These are phyloP conservation scores for Drosophila falleni DNA, from an alignment of 2,888 invertebrate species.

Conservation along the genomic window DNA sequence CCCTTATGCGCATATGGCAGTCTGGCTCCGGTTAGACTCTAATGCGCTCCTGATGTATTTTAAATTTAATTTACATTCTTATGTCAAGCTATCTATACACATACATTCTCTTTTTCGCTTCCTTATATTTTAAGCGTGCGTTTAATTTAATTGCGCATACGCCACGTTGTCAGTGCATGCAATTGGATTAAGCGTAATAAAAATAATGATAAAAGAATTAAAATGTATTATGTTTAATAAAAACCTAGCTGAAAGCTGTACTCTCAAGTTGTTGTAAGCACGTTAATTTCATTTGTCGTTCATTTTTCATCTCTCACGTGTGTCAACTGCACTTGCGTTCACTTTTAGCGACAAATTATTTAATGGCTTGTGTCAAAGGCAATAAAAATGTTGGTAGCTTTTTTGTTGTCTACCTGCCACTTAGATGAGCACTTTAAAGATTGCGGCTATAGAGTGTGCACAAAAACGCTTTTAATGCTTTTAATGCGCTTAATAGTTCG, in stretches of 20 bases:
- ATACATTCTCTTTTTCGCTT: constrained; percentile 1
- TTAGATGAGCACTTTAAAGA: constrained; percentile 35
- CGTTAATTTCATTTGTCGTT: constrained; percentile 70
- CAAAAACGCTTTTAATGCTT: constrained; percentile 43
- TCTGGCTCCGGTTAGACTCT: constrained; percentile 22
- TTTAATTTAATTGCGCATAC: constrained; percentile 65
- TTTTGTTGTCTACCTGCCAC: constrained; percentile 33
- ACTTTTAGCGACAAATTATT: constrained; percentile 58
- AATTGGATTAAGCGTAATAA: constrained; percentile 59
- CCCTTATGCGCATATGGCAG: background rate
- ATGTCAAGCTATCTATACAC: constrained; percentile 21
- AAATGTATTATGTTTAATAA: constrained; percentile 19
- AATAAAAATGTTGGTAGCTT: constrained; percentile 70
- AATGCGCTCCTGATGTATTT: constrained; percentile 41
- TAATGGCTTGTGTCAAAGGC: constrained; percentile 77
- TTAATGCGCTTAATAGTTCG: constrained; percentile 77
- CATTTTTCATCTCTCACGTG: constrained; percentile 39
- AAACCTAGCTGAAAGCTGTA: constrained; percentile 68
- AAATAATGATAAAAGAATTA: background rate
- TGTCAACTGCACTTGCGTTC: constrained; percentile 42
- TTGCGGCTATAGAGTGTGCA: constrained; percentile 29
- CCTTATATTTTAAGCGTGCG: constrained; percentile 23
- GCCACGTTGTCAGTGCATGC: constrained; percentile 50
- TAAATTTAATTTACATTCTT: constrained; percentile 28
- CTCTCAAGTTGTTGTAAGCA: constrained; percentile 42